These are phyloP conservation scores for Bujurquina vittata DNA, from an alignment of 2,113 vertebrate species.

Conservation along the genomic window DNA sequence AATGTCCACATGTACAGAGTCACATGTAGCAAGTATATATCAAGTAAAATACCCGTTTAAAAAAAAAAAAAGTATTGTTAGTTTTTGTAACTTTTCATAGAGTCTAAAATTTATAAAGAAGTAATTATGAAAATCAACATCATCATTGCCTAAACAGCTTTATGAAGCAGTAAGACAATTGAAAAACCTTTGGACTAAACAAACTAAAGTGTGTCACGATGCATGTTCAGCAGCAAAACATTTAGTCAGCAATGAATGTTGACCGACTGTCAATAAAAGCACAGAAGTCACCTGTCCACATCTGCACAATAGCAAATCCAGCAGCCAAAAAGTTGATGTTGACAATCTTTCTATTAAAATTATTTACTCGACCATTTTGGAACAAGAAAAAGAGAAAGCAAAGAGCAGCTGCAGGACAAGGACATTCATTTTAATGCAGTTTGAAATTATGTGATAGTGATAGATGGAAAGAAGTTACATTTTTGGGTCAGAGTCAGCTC, in stretches of 20 bases:
- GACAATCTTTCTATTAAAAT: not conserved
- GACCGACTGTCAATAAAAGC: not conserved
- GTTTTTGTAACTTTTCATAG: not conserved
- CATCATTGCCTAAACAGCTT: not conserved
- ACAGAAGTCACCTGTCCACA: not conserved
- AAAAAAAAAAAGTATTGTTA: not conserved
- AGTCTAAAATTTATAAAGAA: not conserved
- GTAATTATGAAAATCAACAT: not conserved
- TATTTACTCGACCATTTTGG: not conserved
- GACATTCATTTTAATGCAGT: not conserved
- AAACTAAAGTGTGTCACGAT: slow-evolving; percentile 3
- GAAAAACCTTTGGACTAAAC: not conserved
- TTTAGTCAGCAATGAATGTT: not conserved
- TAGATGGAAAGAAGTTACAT: not conserved
- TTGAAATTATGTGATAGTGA: not conserved
- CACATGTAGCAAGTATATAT: not conserved
- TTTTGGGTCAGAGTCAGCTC: too few species aligned
- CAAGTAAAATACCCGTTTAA: not conserved
- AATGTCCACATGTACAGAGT: not conserved
- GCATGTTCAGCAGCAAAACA: not conserved
- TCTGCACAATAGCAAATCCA: not conserved
- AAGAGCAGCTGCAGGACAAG: not conserved
- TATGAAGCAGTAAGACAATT: not conserved
- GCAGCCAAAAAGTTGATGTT: not conserved
- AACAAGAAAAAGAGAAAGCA: not conserved